These are phyloP conservation scores for Lycodopsis pacificus DNA, from an alignment of 2,797 vertebrate species.

Conservation along the genomic window DNA sequence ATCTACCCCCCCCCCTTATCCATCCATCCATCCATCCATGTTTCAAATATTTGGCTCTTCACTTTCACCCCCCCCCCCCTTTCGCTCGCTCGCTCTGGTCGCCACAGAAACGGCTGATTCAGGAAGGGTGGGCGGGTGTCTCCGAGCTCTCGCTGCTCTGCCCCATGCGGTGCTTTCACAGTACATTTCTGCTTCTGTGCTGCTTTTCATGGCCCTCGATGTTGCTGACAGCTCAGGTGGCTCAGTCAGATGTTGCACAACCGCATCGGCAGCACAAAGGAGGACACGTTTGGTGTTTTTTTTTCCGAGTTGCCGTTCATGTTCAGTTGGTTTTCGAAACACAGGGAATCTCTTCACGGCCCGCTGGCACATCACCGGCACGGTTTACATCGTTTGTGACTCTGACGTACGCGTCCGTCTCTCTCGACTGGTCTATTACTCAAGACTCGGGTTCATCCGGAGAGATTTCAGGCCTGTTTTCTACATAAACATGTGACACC, in stretches of 20 bases:
- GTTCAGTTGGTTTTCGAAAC: constrained; percentile 31
- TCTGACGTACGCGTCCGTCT: constrained; percentile 23
- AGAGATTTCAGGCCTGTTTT: constrained; percentile 38
- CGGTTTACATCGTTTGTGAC: constrained; percentile 31
- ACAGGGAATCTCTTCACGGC: constrained; percentile 25
- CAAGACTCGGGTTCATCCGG: constrained; percentile 1
- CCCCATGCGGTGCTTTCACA: constrained; percentile 82
- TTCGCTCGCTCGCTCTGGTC: constrained; percentile 69
- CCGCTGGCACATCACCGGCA: constrained; percentile 24
- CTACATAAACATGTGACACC: constrained; percentile 31
- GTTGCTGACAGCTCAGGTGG: constrained; percentile 73
- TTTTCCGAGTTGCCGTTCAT: constrained; percentile 36
- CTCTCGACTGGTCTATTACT: constrained; percentile 29
- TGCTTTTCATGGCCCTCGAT: constrained; percentile 70
- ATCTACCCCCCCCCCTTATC: constrained; percentile 11
- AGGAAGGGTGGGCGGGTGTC: constrained; percentile 83
- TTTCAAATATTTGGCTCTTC: constrained; percentile 76
- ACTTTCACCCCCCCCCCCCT: constrained; percentile 62
- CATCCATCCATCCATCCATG: constrained; percentile 44
- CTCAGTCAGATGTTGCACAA: constrained; percentile 71
- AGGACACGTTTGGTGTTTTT: constrained; percentile 32
- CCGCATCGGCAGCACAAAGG: constrained; percentile 59
- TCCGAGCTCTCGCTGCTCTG: constrained; percentile 80
- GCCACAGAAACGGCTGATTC: constrained; percentile 86
- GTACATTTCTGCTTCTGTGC: constrained; percentile 77